A percentile compares a stretch with the other conserved stretches of the same genome.
Evolutionary conservation across 2,797 vertebrate species (phyloP).

Genomic region (Pseudocheirus occidentalis): DNA sequence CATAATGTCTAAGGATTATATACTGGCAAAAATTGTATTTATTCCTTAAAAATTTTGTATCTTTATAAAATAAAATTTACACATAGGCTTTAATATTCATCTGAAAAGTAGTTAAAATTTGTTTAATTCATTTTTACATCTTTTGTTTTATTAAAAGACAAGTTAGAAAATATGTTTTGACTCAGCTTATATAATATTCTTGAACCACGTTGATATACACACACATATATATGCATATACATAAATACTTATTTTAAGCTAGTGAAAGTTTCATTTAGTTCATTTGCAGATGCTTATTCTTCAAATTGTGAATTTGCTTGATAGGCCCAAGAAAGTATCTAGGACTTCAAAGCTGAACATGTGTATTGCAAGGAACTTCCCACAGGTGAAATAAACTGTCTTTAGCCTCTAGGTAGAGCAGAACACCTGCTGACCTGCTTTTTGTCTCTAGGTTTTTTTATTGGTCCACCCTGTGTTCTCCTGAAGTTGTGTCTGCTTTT

Average conservation of each 20-base stretch:
- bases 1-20: conserved; percentile 31
- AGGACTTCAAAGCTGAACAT: neutral
- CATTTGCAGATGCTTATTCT: neutral
- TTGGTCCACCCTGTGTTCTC: neutral
- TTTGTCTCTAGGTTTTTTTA: neutral
- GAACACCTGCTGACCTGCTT: neutral
- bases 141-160: conserved; percentile 52
- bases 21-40: conserved; percentile 23
- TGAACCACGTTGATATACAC: conserved; percentile 5
- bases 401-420: conserved; percentile 24
- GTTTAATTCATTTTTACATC: conserved; percentile 25
- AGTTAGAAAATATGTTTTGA: conserved; percentile 54
- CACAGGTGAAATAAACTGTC: conserved; percentile 42
- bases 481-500: neutral
- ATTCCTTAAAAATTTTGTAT: conserved; percentile 24
- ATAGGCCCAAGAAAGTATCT: neutral
- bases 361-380: neutral
- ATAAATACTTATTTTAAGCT: neutral
- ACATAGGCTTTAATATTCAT: conserved; percentile 35
- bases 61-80: conserved; percentile 59
- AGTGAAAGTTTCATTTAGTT: neutral
- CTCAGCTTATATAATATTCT: conserved; percentile 7
- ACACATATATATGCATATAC: neutral
- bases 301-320: neutral
- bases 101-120: conserved; percentile 44